Evolutionary conservation across 2,888 invertebrate species (phyloP), one percentile per base, ranked within the genome.

Genomic region (Hedychridium roseum): DNA sequence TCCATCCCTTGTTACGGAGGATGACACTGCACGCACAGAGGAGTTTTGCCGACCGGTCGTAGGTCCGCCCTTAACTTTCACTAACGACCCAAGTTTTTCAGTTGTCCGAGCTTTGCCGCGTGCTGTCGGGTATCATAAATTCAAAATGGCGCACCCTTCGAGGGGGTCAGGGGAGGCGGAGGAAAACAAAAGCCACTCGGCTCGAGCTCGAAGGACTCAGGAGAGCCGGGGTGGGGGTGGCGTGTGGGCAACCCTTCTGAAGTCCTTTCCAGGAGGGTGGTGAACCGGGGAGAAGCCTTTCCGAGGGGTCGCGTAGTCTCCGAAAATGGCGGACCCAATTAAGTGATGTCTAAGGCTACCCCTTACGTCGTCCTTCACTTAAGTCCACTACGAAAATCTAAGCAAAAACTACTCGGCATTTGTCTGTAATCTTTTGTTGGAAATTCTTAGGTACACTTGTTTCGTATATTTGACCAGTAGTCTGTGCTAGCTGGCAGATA

Each of bases 261-360:
- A 64, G 64, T 67, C 69, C 64, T 55, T 52, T 43, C 43, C 45
- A 38, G 48, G 62, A 50, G 53, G 65, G 50, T 52, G 59, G 61
- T 54, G 54, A 56, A 58, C 57, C 44, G 50, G 58, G 51, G 46
- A 54, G 55, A 58, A 54, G 54, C 63, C 60, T 60, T 64, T 61
- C 57, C 57, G 64, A 68, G 63, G 68, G 66, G 59, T 68, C 66
- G 66, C 54, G 58, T 54, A 54, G 60, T 69, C 66, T 68, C 70
- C 72, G 76, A 78, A 78, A 78, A 78, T 78, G 78, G 78, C 78
- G 77, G 77, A 78, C 78, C 78, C 78, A 78, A 78, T 78, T 78
- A 78, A 75, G 70, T 55, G 67, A 69, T n/a, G 71, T 67, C 73
- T 71, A 68, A n/a, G 74, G 64, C 66, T 64, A 63, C 60, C 64